Percentiles rank a stretch among this genome's conserved stretches.
phyloP scores from a whole-genome alignment of 2,888 invertebrate genomes.

The Teleogryllus oceanicus region DNA sequence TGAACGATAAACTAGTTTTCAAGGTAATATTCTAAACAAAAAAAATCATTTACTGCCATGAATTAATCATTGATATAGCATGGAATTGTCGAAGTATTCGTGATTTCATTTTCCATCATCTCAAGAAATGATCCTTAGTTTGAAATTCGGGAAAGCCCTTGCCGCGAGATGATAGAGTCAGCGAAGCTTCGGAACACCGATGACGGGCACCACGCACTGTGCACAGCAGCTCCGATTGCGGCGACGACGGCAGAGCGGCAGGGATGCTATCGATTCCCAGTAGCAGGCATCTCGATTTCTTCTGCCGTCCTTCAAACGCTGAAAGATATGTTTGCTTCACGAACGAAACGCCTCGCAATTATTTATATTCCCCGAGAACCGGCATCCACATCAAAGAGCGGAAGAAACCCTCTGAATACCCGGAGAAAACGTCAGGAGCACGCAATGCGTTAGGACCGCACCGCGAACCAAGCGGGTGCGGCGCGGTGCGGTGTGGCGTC shows the following conservation, averaged over 20 bases:
- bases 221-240: too few relatives aligned
- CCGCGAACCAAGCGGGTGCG: neutral
- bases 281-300: slow-evolving; percentile 1
- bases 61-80: too few relatives aligned
- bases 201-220: too few relatives aligned
- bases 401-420: neutral
- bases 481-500: neutral
- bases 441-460: neutral
- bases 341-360: neutral
- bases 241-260: neutral
- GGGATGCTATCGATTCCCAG: neutral
- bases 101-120: too few relatives aligned
- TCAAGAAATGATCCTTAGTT: too few relatives aligned
- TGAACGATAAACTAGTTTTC: too few relatives aligned
- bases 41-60: too few relatives aligned
- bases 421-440: slow-evolving; percentile 6
- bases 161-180: too few relatives aligned
- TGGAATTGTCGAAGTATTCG: too few relatives aligned
- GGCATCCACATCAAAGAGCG: slow-evolving; percentile 7
- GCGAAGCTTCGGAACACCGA: too few relatives aligned
- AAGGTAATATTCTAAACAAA: too few relatives aligned
- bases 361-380: neutral
- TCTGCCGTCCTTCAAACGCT: neutral
- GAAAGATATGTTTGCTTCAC: slow-evolving; percentile 9
- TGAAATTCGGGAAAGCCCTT: too few relatives aligned